Conservation (phyloP, 1,140 invertebrate genomes). For the Oncopeltus fasciatus region DNA sequence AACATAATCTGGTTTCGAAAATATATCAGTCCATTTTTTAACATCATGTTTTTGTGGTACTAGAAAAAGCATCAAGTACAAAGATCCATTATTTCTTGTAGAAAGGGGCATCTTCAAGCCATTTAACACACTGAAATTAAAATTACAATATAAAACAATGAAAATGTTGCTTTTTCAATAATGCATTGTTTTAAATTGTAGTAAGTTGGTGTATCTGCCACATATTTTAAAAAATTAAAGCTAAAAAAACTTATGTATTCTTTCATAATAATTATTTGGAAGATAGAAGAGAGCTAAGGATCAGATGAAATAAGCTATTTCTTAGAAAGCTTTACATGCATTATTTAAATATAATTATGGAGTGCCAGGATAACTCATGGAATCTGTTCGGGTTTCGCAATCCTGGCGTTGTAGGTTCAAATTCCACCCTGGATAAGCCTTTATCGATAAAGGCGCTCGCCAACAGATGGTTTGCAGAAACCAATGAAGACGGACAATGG, state of each 20-base stretch:
- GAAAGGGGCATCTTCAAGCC: not conserved
- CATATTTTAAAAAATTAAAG: not conserved
- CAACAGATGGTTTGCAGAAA: too few species aligned
- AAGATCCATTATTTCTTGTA: constrained; percentile 15
- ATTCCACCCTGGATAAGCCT: too few species aligned
- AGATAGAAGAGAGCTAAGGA: not conserved
- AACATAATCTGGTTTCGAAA: not conserved
- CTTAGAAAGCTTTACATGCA: too few species aligned
- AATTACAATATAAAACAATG: not conserved
- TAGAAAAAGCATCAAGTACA: constrained; percentile 18
- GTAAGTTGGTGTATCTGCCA: not conserved
- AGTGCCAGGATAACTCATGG: too few species aligned
- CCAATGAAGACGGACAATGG: too few species aligned
- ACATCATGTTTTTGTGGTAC: constrained; percentile 12
- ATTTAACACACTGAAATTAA: not conserved
- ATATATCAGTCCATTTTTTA: constrained; percentile 14
- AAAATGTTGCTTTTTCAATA: not conserved
- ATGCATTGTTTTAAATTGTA: not conserved
- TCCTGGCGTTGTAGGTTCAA: too few species aligned
- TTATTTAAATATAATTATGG: too few species aligned
- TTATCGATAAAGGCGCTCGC: too few species aligned
- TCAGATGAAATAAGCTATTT: too few species aligned
- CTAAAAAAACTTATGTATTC: not conserved
- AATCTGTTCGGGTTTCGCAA: too few species aligned
- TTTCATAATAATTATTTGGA: not conserved